Evolutionary conservation across 2,113 vertebrate genomes (phyloP), one percentile per base, ranked within the genome.

Genomic region (Herpailurus yagouaroundi): DNA sequence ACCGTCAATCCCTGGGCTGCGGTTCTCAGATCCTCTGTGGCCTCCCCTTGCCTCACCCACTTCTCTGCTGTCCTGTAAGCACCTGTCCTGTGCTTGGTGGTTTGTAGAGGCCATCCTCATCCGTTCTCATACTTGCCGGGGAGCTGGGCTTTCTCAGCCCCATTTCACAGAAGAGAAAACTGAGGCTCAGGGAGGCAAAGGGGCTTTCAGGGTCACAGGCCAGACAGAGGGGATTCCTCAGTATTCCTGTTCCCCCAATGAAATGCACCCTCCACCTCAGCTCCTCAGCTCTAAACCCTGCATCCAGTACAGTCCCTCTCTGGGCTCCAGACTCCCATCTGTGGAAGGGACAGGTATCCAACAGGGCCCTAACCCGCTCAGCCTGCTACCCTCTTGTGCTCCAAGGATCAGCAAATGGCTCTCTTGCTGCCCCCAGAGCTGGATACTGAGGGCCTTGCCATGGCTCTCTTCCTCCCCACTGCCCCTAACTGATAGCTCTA

Each of bases 321-420:
- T 48, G 48, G 69, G 55, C n/a, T 69, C 52, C 52, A 38, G 50
- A 82, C 12, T 18, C 19, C 48, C 5, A n/a, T 45, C 19, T 14
- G 1, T 0, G 0, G 66, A 7, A 33, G 33, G 14, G 4, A 4
- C 0, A 3, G 27, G 7, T 11, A 8, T 63, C n/a, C 74, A 90
- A 29, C 15, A 31, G 21, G 29, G 1, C 36, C 41, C 87, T 50
- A 52, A 19, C 2, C 5, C 19, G 14, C 48, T 7, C n/a, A 92
- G n/a, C 18, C 73, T 97, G 77, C 27, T n/a, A 13, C 21, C 50
- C 7, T 38, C 33, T 36, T 41, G 0, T 48, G 27, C 23, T 31
- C 12, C 1, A 4, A 93, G 86, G 29, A 68, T 4, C 60, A 92
- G 36, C 18, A 33, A 38, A 19, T 18, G 14, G 11, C 31, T 63